Percentiles rank a stretch among this genome's conserved stretches.
Evolutionary conservation across 2,797 vertebrate species (phyloP).

Genomic region (Gila robusta): DNA sequence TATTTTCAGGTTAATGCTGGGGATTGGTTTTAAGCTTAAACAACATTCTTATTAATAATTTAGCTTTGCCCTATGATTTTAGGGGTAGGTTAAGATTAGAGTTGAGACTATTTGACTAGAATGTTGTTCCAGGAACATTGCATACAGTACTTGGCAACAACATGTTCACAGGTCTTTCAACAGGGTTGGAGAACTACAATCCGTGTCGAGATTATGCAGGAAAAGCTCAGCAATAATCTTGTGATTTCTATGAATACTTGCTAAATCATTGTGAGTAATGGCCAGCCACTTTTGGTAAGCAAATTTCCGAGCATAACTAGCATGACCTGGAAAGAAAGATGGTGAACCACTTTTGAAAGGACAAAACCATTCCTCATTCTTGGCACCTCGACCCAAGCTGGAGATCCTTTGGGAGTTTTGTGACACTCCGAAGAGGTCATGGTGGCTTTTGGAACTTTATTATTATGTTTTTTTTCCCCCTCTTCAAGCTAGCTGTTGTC

Average conservation of each 20-base stretch:
- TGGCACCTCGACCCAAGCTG: conserved; percentile 18
- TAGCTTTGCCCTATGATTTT: no score
- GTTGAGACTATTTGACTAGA: not conserved
- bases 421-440: conserved; percentile 11
- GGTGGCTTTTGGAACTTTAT: conserved; percentile 11
- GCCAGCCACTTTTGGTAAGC: conserved; percentile 34
- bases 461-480: not conserved
- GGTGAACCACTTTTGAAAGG: conserved; percentile 50
- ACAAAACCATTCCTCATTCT: conserved; percentile 50
- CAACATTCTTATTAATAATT: not conserved
- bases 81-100: not conserved
- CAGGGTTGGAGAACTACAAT: not conserved
- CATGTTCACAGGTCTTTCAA: not conserved
- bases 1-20: not conserved
- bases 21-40: not conserved
- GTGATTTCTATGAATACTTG: conserved; percentile 39
- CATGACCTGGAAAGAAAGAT: conserved; percentile 48
- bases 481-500: conserved; percentile 5
- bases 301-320: conserved; percentile 37
- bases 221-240: conserved; percentile 29
- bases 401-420: conserved; percentile 4
- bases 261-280: conserved; percentile 40
- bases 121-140: conserved; percentile 5
- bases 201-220: not conserved
- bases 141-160: not conserved